These are phyloP conservation scores for Ardeotis arabs DNA, from an alignment of 2,113 vertebrate species.

Conservation along the genomic window DNA sequence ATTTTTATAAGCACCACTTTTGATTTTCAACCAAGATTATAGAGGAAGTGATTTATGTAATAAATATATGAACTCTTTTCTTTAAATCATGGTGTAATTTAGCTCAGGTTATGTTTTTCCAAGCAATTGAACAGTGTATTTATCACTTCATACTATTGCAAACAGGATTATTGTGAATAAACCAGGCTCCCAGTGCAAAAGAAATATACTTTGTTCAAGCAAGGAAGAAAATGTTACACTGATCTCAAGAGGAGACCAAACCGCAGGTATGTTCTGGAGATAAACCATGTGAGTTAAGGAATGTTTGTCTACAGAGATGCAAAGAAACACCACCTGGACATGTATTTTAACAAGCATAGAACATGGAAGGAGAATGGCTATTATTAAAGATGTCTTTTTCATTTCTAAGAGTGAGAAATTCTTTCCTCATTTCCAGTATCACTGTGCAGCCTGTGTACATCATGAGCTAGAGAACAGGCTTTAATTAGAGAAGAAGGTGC, in stretches of 20 bases:
- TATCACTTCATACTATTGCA: neutral
- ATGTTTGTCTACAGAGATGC: neutral
- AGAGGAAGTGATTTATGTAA: neutral
- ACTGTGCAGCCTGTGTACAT: neutral
- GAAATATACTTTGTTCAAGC: neutral
- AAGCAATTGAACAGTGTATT: neutral
- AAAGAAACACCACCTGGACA: neutral
- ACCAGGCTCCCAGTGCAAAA: neutral
- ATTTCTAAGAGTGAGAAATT: neutral
- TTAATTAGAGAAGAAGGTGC: neutral
- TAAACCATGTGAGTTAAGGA: neutral
- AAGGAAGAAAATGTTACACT: neutral
- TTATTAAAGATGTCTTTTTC: neutral
- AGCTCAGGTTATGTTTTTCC: neutral
- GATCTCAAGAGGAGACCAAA: neutral
- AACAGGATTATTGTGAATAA: neutral
- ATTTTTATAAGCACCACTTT: neutral
- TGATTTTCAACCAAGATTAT: neutral
- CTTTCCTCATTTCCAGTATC: neutral
- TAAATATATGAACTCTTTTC: neutral
- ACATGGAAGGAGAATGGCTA: neutral
- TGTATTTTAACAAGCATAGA: neutral
- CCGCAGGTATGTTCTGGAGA: neutral
- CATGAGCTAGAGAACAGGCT: neutral
- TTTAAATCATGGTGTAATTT: neutral